These are phyloP conservation scores for Fistularia commersonii DNA, from an alignment of 2,797 vertebrate species.

Conservation along the genomic window DNA sequence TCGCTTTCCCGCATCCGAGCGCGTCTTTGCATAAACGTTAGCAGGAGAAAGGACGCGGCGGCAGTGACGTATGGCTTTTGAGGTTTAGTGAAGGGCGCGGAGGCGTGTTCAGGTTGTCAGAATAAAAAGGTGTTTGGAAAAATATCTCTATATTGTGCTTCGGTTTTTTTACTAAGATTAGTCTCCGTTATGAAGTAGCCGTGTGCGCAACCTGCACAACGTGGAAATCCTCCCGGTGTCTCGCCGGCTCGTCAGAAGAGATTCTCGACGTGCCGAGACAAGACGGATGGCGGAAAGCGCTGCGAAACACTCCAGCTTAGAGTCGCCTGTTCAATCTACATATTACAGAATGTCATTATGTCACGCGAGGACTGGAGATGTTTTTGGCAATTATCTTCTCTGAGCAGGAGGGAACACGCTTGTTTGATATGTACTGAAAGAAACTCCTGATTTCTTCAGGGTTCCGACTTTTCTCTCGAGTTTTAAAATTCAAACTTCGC, in stretches of 20 bases:
- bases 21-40: conserved; percentile 58
- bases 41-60: conserved; percentile 31
- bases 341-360: no score
- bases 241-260: conserved; percentile 17
- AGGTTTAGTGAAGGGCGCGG: conserved; percentile 44
- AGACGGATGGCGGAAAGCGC: no score
- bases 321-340: no score
- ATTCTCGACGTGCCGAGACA: conserved; percentile 27
- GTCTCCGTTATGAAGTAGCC: conserved; percentile 29
- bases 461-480: no score
- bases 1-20: conserved; percentile 22
- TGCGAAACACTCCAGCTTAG: no score
- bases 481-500: no score
- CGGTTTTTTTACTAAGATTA: conserved; percentile 57
- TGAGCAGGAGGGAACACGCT: no score
- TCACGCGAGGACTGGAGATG: no score
- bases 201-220: conserved; percentile 1
- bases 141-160: conserved; percentile 65
- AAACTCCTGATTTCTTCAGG: no score
- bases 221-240: conserved; percentile 3
- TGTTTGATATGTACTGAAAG: no score
- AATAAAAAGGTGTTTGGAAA: conserved; percentile 48
- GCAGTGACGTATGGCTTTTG: conserved; percentile 48
- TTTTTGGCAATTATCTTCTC: no score
- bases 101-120: conserved; percentile 41